These are phyloP conservation scores for Vulpes lagopus DNA, from an alignment of 2,113 vertebrate genomes.

Conservation along the genomic window DNA sequence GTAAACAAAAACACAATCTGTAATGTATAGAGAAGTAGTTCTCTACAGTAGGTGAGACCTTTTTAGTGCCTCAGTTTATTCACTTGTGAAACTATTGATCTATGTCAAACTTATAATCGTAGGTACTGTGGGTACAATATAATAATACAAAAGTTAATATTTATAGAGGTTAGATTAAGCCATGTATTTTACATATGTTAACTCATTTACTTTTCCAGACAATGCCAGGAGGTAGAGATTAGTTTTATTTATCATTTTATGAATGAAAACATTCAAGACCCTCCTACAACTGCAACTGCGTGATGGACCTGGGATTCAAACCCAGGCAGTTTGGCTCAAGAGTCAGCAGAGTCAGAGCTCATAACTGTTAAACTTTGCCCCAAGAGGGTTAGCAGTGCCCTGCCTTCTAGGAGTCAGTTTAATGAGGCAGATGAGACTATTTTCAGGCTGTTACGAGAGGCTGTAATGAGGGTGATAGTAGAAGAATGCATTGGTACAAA, in stretches of 20 bases:
- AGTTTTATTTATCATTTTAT: slow-evolving; percentile 37
- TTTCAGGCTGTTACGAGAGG: not conserved
- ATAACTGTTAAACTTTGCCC: not conserved
- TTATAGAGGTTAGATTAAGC: not conserved
- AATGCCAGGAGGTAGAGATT: not conserved
- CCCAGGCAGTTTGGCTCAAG: not conserved
- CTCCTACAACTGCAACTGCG: not conserved
- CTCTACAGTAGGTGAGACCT: not conserved
- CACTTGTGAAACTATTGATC: not conserved
- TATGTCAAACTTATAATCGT: slow-evolving; percentile 23
- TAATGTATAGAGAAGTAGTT: not conserved
- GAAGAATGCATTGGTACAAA: not conserved
- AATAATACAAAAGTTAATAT: not conserved
- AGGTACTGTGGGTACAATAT: not conserved
- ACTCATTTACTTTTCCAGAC: not conserved
- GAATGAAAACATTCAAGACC: not conserved
- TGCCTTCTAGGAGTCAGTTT: not conserved
- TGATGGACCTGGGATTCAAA: not conserved
- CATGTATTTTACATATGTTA: not conserved
- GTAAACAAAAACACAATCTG: not conserved
- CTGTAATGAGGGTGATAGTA: not conserved
- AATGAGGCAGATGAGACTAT: not conserved
- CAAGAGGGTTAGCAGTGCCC: not conserved
- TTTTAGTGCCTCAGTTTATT: slow-evolving; percentile 25
- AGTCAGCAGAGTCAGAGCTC: not conserved